These are phyloP conservation scores for Mimachlamys varia DNA, from an alignment of 2,888 invertebrate species.

Conservation along the genomic window DNA sequence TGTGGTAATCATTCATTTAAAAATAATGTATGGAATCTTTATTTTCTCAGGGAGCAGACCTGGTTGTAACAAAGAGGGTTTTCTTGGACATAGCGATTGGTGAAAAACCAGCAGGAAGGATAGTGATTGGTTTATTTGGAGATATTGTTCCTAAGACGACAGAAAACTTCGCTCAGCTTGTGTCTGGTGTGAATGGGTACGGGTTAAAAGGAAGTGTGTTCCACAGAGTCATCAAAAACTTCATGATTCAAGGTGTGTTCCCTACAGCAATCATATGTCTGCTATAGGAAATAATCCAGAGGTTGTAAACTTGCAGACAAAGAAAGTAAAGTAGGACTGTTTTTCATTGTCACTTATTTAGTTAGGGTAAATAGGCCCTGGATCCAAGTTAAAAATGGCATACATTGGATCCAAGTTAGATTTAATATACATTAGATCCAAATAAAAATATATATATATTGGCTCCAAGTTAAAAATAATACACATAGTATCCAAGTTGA, in stretches of 20 bases:
- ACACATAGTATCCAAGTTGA: too few relatives aligned
- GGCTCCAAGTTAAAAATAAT: too few relatives aligned
- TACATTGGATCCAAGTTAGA: too few relatives aligned
- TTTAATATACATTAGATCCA: too few relatives aligned
- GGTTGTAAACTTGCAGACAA: too few relatives aligned
- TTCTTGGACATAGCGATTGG: conserved; percentile 91
- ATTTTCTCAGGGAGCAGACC: conserved; percentile 62
- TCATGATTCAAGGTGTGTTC: conserved; percentile 93
- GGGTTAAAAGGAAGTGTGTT: conserved; percentile 90
- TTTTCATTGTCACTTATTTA: too few relatives aligned
- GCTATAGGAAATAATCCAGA: too few relatives aligned
- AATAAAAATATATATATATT: too few relatives aligned
- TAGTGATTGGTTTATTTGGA: conserved; percentile 94
- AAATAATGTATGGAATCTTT: background rate
- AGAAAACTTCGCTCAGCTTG: conserved; percentile 91
- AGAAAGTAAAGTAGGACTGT: too few relatives aligned
- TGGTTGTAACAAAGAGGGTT: conserved; percentile 89
- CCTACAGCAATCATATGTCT: background rate
- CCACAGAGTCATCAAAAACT: conserved; percentile 93
- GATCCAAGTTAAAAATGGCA: too few relatives aligned
- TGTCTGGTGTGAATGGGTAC: conserved; percentile 80
- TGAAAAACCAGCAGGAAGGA: conserved; percentile 88
- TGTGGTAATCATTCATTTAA: too few relatives aligned
- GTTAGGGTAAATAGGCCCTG: too few relatives aligned
- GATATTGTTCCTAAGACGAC: conserved; percentile 93